Base-by-base conservation (phyloP, 2,797 vertebrate species). In the Argentina silus region DNA sequence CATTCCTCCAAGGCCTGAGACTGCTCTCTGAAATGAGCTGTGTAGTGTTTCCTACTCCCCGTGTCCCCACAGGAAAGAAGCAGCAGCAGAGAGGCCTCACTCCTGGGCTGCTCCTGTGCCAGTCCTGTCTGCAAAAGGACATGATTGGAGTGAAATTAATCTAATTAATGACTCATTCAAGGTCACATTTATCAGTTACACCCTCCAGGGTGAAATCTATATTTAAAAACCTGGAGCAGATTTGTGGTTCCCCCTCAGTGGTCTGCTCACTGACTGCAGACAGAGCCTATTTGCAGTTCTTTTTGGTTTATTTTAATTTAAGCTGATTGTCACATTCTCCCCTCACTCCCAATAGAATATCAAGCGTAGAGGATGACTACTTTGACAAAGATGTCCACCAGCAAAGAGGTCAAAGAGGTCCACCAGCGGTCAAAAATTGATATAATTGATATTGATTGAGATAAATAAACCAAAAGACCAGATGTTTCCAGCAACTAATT, bases 91-190 rank as follows among this genome's bases (percentile, higher is more conserved):
- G 50, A 45, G 50, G 50, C 12, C 47, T 27, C 10, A 23, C 21
- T 66, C 64, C 21, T 50, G 44, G 44, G 44, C 19, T 66, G 19
- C 45, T 23, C n/a, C 55, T 45, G 11, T 66, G 11, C 21, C 47
- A 23, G 64, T 21, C 47, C 45, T 72, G 70, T 27, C 70, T 72
- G 36, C 48, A 27, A 66, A 66, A 56, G 50, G 61, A 72, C 53
- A 55, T 43, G 70, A 65, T 55, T 72, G 50, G 36, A 44, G 51
- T 65, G 62, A 42, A 64, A 55, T 65, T 56, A 21, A 72, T 72
- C 70, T 65, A 65, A 72, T 72, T 65, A 72, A 72, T 72, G 61
- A 65, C 70, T 64, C 50, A 65, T 72, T 44, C 50, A 72, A 65
- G 70, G 70, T 72, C 50, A 65, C 70, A 65, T 72, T 65, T 51